Conservation (phyloP, 2,888 invertebrate genomes). For the Sminthurinus aureus region DNA sequence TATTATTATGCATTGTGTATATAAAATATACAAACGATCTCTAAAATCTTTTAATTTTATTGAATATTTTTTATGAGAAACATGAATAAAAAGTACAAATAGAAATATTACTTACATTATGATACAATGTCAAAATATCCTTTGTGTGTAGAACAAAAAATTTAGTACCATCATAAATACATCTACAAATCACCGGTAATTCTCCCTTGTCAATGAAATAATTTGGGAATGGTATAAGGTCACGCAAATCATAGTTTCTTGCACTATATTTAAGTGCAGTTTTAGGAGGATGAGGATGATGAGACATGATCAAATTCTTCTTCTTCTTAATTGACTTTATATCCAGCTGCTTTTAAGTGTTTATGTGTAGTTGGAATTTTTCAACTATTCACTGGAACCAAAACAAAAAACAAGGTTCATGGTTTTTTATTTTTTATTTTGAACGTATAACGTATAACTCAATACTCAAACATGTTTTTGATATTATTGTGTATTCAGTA, state of each 20-base stretch:
- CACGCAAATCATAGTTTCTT: not conserved
- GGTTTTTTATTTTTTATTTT: too few relatives aligned
- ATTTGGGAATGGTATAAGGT: constrained; percentile 53
- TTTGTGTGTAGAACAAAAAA: constrained; percentile 51
- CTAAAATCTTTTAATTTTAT: too few relatives aligned
- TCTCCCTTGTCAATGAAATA: constrained; percentile 49
- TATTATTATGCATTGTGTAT: too few relatives aligned
- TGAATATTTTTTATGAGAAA: too few relatives aligned
- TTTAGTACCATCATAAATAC: constrained; percentile 52
- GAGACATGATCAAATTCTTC: not conserved
- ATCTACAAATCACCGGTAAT: constrained; percentile 52
- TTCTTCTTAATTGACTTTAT: not conserved
- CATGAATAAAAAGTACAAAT: not conserved
- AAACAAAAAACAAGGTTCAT: too few relatives aligned
- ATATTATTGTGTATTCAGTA: too few relatives aligned
- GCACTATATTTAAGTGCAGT: not conserved
- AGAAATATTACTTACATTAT: constrained; percentile 51
- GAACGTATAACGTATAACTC: too few relatives aligned
- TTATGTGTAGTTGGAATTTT: too few relatives aligned
- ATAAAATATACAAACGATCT: too few relatives aligned
- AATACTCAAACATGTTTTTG: too few relatives aligned
- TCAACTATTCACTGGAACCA: too few relatives aligned
- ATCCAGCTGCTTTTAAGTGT: too few relatives aligned
- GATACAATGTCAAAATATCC: constrained; percentile 54
- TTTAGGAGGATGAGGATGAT: not conserved